Evolutionary conservation across 64 coral and sea anemone genomes (phyloP).

Genomic region (Anthopleura sola): DNA sequence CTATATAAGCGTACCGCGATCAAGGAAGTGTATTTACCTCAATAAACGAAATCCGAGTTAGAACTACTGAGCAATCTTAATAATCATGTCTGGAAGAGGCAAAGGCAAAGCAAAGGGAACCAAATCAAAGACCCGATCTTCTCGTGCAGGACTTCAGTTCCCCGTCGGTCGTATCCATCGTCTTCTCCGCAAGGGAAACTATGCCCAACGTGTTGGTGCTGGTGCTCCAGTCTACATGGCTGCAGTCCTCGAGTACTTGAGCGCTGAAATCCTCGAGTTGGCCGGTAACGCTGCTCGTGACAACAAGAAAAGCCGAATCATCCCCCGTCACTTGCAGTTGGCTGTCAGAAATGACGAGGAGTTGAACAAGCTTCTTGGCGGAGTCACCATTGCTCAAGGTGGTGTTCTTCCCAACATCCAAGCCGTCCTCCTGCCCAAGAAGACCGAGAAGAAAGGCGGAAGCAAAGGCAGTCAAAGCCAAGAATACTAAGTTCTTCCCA

Average conservation of each 20-base stretch:
- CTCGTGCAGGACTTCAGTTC: slow-evolving; percentile 15
- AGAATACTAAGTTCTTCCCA: too few species aligned
- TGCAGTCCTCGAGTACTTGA: slow-evolving; percentile 16
- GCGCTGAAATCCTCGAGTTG: slow-evolving; percentile 37
- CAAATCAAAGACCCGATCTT: slow-evolving; percentile 21
- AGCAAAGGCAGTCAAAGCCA: not conserved
- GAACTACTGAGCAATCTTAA: too few species aligned
- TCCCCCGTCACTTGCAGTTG: too few species aligned
- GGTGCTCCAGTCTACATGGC: slow-evolving; percentile 18
- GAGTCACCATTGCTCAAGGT: too few species aligned
- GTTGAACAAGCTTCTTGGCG: too few species aligned
- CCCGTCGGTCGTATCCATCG: slow-evolving; percentile 27
- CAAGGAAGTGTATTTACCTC: too few species aligned
- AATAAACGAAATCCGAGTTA: too few species aligned
- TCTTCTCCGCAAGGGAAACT: slow-evolving; percentile 20
- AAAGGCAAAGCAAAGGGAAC: slow-evolving; percentile 30
- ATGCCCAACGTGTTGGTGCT: slow-evolving; percentile 20
- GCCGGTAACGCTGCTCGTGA: slow-evolving; percentile 13
- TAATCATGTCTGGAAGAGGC: not conserved
- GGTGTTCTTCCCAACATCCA: too few species aligned
- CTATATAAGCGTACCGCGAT: too few species aligned
- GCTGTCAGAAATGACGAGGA: too few species aligned
- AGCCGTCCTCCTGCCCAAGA: not conserved
- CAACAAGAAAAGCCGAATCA: too few species aligned
- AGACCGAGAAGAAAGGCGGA: slow-evolving; percentile 10